Conservation (phyloP, 1,140 invertebrate species). For the Pectinophora gossypiella region DNA sequence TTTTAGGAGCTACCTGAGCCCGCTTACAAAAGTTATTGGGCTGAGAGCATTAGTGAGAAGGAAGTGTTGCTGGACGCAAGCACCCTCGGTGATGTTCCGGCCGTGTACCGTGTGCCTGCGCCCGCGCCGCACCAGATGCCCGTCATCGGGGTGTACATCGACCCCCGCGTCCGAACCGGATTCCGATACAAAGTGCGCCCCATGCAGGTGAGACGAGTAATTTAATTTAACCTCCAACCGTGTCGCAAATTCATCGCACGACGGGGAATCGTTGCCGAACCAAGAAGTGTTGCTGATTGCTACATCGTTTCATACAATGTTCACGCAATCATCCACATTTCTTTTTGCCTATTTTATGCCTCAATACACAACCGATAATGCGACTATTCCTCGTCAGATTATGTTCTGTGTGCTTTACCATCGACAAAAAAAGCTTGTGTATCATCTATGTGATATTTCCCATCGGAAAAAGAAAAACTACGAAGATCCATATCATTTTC, state of each 20-base stretch:
- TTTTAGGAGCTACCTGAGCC: constrained; percentile 52
- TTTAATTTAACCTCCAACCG: constrained; percentile 25
- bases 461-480: constrained; percentile 52
- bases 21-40: constrained; percentile 41
- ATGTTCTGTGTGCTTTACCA: constrained; percentile 47
- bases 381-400: constrained; percentile 43
- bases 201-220: constrained; percentile 73
- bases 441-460: constrained; percentile 38
- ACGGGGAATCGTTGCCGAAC: constrained; percentile 19
- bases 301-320: constrained; percentile 16
- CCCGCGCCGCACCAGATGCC: constrained; percentile 80
- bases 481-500: constrained; percentile 64
- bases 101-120: constrained; percentile 78
- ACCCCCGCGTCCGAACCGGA: constrained; percentile 82
- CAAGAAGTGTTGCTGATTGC: constrained; percentile 69
- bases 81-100: constrained; percentile 78
- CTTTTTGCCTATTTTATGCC: constrained; percentile 3
- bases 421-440: constrained; percentile 38
- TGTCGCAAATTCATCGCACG: constrained; percentile 23
- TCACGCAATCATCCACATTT: constrained; percentile 64
- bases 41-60: constrained; percentile 35
- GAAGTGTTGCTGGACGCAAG: constrained; percentile 75
- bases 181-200: constrained; percentile 85
- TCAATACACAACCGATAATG: background rate
- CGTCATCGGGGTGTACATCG: constrained; percentile 84